Base-by-base conservation (phyloP, 2,888 invertebrate genomes). In the Cheilosia variabilis region DNA sequence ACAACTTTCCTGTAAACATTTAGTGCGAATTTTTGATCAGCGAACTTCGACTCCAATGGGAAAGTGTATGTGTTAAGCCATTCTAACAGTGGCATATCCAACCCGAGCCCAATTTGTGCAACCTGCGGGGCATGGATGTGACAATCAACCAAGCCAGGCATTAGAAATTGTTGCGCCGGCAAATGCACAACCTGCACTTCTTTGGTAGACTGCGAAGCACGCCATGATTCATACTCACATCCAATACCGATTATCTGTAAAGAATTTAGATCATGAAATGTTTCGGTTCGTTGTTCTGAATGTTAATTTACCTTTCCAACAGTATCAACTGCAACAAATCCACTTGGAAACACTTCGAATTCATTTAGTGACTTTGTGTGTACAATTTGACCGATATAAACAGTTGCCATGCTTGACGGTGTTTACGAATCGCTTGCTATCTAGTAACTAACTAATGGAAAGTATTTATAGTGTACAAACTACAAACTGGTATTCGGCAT, bases 91-190 rank as follows among this genome's bases (percentile, higher is more conserved):
- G 95, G 94, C 88, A 94, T 94, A 90, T 97, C 97, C 87, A 97
- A 93, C 0, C 97, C 98, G 13, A 97, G 92, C 0, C 98, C 98
- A 75, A 95, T 93, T 92, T 98, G 98, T 0, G 97, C 96, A 88
- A 96, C 96, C 92, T 98, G 98, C 0, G 97, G 95, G 0, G 97
- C 97, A 93, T 98, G 98, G 10, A 97, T 96, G 90, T 98, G 98
- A 24, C 96, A 96, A 91, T 98, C 98, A 2, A 98, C 93, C 80
- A 98, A 94, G 0, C 98, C 98, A 0, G 98, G 98, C 91, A 97
- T 95, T 15, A 98, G 90, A 89, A 98, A 95, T 91, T 96, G 95
- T 62, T 92, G 91, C 4, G 91, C 88, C 9, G 88, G 89, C 7
- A 94, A 87, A 1, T 72, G 77, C 52, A 90, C 88, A 37, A 87